Conservation (phyloP, 2,888 invertebrate genomes). For the Leptopilina syphax region DNA sequence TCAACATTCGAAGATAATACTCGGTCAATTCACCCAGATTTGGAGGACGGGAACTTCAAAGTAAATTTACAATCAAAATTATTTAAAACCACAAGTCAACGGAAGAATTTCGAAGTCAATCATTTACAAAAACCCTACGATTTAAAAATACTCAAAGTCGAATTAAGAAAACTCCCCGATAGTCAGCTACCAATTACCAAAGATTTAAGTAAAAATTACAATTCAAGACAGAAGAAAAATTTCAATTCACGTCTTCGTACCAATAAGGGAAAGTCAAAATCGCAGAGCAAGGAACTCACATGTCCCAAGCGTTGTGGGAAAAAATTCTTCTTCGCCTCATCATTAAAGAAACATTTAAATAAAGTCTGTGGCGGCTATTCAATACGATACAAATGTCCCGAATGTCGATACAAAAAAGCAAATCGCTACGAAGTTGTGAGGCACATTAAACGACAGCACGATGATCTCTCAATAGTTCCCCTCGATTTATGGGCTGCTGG, state of each 20-base stretch:
- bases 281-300: neutral
- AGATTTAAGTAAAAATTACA: neutral
- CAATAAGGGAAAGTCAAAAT: neutral
- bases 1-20: neutral
- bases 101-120: no score
- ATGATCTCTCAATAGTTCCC: neutral
- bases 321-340: neutral
- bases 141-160: slow-evolving; percentile 21
- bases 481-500: neutral
- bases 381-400: neutral
- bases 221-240: neutral
- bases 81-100: neutral
- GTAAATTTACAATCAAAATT: neutral
- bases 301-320: slow-evolving; percentile 30
- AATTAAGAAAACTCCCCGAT: slow-evolving; percentile 21
- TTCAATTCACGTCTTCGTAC: neutral
- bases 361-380: neutral
- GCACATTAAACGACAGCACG: slow-evolving; percentile 1
- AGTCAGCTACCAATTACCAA: neutral
- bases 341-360: neutral
- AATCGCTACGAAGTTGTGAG: neutral
- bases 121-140: neutral
- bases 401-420: neutral
- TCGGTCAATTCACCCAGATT: neutral
- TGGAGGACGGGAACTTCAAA: neutral